Percentiles rank a stretch among this genome's conserved stretches.
Conservation (phyloP, 2,797 vertebrate genomes). For the Rhinophrynus dorsalis region DNA sequence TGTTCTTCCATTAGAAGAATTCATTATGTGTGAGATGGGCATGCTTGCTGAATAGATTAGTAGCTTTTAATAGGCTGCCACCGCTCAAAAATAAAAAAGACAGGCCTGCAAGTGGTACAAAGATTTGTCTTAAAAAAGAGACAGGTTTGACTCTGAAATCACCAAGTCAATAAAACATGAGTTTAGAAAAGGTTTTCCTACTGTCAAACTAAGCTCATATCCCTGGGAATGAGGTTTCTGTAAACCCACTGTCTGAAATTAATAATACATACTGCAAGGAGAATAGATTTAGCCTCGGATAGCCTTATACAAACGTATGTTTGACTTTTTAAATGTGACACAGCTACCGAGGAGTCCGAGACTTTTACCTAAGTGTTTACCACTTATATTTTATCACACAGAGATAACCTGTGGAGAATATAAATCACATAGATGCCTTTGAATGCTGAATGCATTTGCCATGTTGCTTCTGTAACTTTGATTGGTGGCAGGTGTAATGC, state of each 20-base stretch:
- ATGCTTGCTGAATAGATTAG: slow-evolving; percentile 58
- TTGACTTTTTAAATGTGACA: slow-evolving; percentile 63
- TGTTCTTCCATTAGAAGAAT: slow-evolving; percentile 63
- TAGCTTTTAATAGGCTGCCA: slow-evolving; percentile 68
- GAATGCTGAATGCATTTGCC: no score
- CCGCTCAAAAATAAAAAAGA: slow-evolving; percentile 53
- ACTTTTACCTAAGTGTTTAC: slow-evolving; percentile 56
- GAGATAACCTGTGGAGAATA: neutral
- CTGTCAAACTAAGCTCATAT: slow-evolving; percentile 60
- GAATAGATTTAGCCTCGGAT: slow-evolving; percentile 58
- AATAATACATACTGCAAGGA: slow-evolving; percentile 60
- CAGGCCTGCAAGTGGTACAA: slow-evolving; percentile 51
- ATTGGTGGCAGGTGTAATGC: no score
- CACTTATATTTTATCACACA: slow-evolving; percentile 32
- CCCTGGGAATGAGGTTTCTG: slow-evolving; percentile 63
- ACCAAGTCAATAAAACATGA: slow-evolving; percentile 75
- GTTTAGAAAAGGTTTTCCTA: slow-evolving; percentile 63
- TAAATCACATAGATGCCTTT: neutral
- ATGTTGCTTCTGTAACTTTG: no score
- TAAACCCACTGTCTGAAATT: slow-evolving; percentile 63
- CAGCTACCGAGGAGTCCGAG: slow-evolving; percentile 51
- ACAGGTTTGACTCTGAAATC: slow-evolving; percentile 69
- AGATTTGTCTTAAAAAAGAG: slow-evolving; percentile 72
- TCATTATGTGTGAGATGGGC: slow-evolving; percentile 59
- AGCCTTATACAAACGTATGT: slow-evolving; percentile 62